These are phyloP conservation scores for Drosophila buzzatii DNA, from an alignment of 2,888 invertebrate species.

Conservation along the genomic window DNA sequence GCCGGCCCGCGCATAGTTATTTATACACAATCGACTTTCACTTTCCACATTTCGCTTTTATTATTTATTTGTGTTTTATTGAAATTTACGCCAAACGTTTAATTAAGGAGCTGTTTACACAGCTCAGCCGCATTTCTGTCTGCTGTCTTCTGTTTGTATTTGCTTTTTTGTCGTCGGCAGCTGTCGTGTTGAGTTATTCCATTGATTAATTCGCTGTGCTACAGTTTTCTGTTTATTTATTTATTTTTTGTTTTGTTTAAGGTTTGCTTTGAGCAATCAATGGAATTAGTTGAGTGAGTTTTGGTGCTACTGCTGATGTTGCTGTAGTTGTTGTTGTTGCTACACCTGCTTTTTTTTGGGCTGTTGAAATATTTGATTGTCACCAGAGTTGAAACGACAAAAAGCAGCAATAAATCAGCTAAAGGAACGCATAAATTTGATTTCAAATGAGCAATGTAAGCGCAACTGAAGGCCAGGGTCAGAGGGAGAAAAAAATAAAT, in stretches of 20 bases:
- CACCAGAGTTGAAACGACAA: slow-evolving; percentile 30
- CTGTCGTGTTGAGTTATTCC: slow-evolving; percentile 31
- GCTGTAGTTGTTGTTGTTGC: slow-evolving; percentile 24
- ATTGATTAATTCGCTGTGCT: slow-evolving; percentile 54
- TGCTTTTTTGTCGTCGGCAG: slow-evolving; percentile 14
- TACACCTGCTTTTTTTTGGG: slow-evolving; percentile 46
- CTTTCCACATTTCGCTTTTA: slow-evolving; percentile 53
- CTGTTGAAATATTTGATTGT: slow-evolving; percentile 59
- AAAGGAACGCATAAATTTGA: slow-evolving; percentile 41
- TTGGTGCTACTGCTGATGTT: neutral
- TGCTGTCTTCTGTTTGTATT: neutral
- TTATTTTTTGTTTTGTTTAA: slow-evolving; percentile 17
- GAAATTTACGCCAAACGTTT: slow-evolving; percentile 33
- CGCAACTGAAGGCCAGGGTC: slow-evolving; percentile 54
- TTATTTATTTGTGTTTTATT: slow-evolving; percentile 22
- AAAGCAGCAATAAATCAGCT: slow-evolving; percentile 30
- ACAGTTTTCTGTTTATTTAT: slow-evolving; percentile 46
- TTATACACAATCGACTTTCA: slow-evolving; percentile 60
- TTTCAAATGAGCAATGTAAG: slow-evolving; percentile 12
- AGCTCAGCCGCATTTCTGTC: slow-evolving; percentile 1
- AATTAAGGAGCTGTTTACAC: slow-evolving; percentile 47
- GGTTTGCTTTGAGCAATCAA: slow-evolving; percentile 34
- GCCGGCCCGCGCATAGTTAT: slow-evolving; percentile 21
- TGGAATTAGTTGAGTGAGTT: slow-evolving; percentile 53
- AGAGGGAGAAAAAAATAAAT: slow-evolving; percentile 21